Evolutionary conservation across 1,140 invertebrate genomes (phyloP).

Genomic region (Onthophagus taurus): DNA sequence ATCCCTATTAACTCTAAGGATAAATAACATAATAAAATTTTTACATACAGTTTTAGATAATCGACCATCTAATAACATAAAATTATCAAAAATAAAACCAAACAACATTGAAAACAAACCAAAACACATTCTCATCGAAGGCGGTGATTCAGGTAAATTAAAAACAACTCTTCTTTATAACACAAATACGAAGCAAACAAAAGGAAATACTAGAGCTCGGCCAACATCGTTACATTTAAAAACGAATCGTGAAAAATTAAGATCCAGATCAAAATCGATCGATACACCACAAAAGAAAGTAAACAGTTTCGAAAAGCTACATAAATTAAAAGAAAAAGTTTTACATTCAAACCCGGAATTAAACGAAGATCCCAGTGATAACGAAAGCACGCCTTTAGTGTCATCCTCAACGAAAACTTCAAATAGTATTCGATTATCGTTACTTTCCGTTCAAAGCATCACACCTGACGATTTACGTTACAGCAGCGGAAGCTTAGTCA

Average conservation of each 20-base stretch:
- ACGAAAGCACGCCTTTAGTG: conserved; percentile 38
- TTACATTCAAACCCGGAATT: conserved; percentile 34
- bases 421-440: conserved; percentile 26
- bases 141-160: conserved; percentile 13
- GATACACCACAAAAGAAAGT: conserved; percentile 23
- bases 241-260: conserved; percentile 17
- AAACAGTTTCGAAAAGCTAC: conserved; percentile 35
- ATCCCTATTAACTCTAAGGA: too few species aligned
- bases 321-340: conserved; percentile 38
- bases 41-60: too few species aligned
- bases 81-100: conserved; percentile 24
- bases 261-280: conserved; percentile 32
- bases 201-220: conserved; percentile 10
- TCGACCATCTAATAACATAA: too few species aligned
- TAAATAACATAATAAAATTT: too few species aligned
- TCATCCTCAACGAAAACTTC: conserved; percentile 27
- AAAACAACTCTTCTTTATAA: too few species aligned
- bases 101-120: conserved; percentile 17
- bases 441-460: conserved; percentile 24
- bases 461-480: conserved; percentile 19
- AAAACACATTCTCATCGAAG: conserved; percentile 32
- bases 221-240: conserved; percentile 24
- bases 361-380: conserved; percentile 33
- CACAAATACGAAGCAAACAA: too few species aligned
- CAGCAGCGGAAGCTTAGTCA: background rate